These are phyloP conservation scores for Calypte anna DNA, from an alignment of 2,113 vertebrate genomes.

Conservation along the genomic window DNA sequence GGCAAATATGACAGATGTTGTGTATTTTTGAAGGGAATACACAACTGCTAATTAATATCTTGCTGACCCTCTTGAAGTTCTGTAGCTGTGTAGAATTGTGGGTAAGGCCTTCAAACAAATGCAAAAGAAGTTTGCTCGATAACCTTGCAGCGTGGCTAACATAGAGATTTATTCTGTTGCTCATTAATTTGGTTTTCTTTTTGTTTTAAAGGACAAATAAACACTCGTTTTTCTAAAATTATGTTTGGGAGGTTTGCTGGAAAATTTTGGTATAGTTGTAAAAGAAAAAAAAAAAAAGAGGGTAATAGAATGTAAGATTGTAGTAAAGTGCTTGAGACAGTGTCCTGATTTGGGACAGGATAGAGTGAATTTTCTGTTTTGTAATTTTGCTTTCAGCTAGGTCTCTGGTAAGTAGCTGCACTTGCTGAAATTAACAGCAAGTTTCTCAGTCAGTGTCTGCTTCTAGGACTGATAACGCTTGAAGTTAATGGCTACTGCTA, in stretches of 20 bases:
- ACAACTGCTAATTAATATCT: not conserved
- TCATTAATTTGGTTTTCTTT: not conserved
- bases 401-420: too few species aligned
- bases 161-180: not conserved
- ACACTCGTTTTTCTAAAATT: not conserved
- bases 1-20: not conserved
- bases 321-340: not conserved
- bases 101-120: not conserved
- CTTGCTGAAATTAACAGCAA: too few species aligned
- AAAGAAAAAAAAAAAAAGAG: not conserved
- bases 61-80: not conserved
- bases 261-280: not conserved
- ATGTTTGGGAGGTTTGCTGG: not conserved
- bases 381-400: too few species aligned
- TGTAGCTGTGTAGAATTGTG: not conserved
- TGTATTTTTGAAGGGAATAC: not conserved
- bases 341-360: too few species aligned
- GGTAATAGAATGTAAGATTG: not conserved
- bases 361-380: too few species aligned
- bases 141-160: not conserved
- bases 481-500: too few species aligned
- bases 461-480: too few species aligned
- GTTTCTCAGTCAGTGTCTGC: too few species aligned
- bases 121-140: not conserved
- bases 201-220: not conserved